Percentiles rank a stretch among this genome's conserved stretches.
phyloP scores from a whole-genome alignment of 2,888 invertebrate genomes.

The Melanostoma scalare region DNA sequence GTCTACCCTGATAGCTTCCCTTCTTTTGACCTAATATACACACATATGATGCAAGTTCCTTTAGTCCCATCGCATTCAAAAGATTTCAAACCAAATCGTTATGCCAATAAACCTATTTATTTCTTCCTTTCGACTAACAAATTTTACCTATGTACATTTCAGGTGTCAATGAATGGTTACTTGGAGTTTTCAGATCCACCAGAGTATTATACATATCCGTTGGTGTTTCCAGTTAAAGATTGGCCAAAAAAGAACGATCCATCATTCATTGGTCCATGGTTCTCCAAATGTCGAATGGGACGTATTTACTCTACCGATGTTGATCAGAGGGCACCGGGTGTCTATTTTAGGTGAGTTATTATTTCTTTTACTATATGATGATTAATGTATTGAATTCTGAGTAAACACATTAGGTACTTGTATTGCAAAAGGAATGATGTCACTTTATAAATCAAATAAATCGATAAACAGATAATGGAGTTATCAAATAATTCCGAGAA shows the following conservation, averaged over 20 bases:
- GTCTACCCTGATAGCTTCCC: too few species aligned
- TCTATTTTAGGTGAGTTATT: conserved; percentile 87
- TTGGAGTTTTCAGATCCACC: conserved; percentile 96
- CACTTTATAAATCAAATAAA: too few species aligned
- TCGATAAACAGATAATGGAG: too few species aligned
- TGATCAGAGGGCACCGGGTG: conserved; percentile 90
- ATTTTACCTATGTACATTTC: conserved; percentile 50
- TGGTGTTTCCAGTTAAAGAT: conserved; percentile 92
- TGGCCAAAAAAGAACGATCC: conserved; percentile 95
- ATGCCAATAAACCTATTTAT: too few species aligned
- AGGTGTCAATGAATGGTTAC: conserved; percentile 92
- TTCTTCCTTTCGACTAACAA: not conserved
- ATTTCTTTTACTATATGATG: not conserved
- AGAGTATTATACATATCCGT: conserved; percentile 90
- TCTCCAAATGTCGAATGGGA: conserved; percentile 93
- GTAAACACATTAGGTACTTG: too few species aligned
- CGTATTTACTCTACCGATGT: conserved; percentile 87
- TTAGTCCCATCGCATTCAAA: too few species aligned
- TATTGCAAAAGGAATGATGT: too few species aligned
- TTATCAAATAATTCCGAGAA: too few species aligned
- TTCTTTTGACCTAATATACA: too few species aligned
- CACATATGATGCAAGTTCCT: too few species aligned
- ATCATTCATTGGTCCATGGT: conserved; percentile 96
- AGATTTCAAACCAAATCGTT: too few species aligned
- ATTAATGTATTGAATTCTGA: not conserved